phyloP scores from a whole-genome alignment of 2,113 vertebrate species.

The Periophthalmus modestus region DNA sequence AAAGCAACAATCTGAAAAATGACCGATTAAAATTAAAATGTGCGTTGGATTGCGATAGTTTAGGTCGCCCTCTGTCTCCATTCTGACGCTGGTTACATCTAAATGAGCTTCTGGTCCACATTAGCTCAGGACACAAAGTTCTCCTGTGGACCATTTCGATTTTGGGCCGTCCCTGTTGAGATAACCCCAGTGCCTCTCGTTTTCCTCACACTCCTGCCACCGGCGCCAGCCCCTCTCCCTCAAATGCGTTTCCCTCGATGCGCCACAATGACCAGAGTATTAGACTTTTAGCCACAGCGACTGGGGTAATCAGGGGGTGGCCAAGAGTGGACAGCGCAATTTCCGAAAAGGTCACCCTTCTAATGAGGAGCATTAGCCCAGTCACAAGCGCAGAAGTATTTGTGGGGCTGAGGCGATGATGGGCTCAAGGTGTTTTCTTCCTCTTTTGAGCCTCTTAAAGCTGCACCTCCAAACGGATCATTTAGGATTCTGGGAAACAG shows the following conservation, averaged over 20 bases:
- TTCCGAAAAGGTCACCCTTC: conserved; percentile 70
- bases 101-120: background rate
- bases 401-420: conserved; percentile 43
- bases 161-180: background rate
- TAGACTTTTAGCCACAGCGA: conserved; percentile 58
- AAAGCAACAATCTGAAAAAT: too few relatives aligned
- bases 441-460: conserved; percentile 4
- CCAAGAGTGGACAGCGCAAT: conserved; percentile 54
- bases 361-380: conserved; percentile 71
- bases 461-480: conserved; percentile 13
- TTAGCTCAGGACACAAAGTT: background rate
- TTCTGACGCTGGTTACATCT: background rate
- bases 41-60: too few relatives aligned
- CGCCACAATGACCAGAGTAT: conserved; percentile 39
- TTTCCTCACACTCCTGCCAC: background rate
- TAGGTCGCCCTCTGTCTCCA: background rate
- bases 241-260: conserved; percentile 33
- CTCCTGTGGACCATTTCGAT: background rate
- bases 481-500: conserved; percentile 12
- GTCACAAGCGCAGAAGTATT: conserved; percentile 51
- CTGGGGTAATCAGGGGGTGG: conserved; percentile 61
- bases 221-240: conserved; percentile 11
- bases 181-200: conserved; percentile 6
- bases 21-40: too few relatives aligned
- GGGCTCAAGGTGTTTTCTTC: conserved; percentile 12